phyloP scores from a whole-genome alignment of 2,797 vertebrate species.

The Synaphobranchus kaupii region DNA sequence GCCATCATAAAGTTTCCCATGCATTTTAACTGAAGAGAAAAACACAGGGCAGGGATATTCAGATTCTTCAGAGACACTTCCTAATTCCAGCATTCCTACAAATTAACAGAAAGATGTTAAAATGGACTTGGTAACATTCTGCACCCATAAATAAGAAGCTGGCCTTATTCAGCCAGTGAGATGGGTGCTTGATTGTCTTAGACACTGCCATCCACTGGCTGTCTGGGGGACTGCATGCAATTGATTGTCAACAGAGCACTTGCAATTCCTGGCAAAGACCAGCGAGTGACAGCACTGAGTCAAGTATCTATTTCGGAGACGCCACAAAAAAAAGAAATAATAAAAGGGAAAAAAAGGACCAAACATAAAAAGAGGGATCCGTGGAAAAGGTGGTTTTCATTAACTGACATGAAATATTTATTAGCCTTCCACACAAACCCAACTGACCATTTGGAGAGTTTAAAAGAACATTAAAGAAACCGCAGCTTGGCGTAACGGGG shows the following conservation, averaged over 20 bases:
- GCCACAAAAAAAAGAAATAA: conserved; percentile 32
- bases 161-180: not conserved
- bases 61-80: not conserved
- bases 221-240: conserved; percentile 53
- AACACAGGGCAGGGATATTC: not conserved
- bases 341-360: conserved; percentile 7
- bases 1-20: conserved; percentile 45
- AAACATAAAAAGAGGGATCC: conserved; percentile 52
- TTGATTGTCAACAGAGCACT: conserved; percentile 18
- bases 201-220: conserved; percentile 73
- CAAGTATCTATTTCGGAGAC: conserved; percentile 52
- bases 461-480: conserved; percentile 64
- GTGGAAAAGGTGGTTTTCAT: conserved; percentile 76
- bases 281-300: conserved; percentile 87
- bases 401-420: conserved; percentile 76
- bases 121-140: not conserved
- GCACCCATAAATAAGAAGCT: not conserved
- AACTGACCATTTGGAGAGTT: conserved; percentile 62
- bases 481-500: conserved; percentile 49
- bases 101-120: not conserved
- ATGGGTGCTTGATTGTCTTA: not conserved
- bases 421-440: conserved; percentile 66
- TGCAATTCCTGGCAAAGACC: conserved; percentile 54
- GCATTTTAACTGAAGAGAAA: not conserved
- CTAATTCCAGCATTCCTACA: not conserved